phyloP scores from a whole-genome alignment of 2,113 vertebrate species.

The Anolis sagrei region DNA sequence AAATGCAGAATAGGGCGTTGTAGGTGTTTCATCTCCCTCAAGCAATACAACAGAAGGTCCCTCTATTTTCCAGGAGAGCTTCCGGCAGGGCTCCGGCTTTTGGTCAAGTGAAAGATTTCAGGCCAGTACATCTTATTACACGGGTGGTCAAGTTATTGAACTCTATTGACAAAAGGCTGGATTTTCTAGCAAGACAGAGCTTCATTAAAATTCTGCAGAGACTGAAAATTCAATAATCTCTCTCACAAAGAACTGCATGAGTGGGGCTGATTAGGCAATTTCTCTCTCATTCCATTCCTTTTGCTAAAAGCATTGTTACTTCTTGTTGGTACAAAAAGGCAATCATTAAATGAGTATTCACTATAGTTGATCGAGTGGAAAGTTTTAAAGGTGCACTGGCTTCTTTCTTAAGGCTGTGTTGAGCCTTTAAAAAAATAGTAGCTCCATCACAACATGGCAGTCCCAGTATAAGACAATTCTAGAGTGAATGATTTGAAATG shows the following conservation, averaged over 20 bases:
- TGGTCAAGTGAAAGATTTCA: conserved; percentile 80
- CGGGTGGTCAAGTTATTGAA: conserved; percentile 90
- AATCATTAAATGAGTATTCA: conserved; percentile 83
- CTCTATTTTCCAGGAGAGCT: conserved; percentile 60
- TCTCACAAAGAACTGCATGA: conserved; percentile 83
- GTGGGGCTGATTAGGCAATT: conserved; percentile 87
- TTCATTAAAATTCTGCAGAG: conserved; percentile 92
- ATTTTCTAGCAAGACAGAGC: conserved; percentile 83
- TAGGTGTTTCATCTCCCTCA: background rate
- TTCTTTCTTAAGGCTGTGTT: conserved; percentile 77
- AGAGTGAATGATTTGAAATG: conserved; percentile 61
- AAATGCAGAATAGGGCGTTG: conserved; percentile 11
- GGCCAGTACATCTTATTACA: conserved; percentile 87
- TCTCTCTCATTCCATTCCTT: conserved; percentile 83
- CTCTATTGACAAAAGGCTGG: conserved; percentile 82
- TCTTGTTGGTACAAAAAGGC: conserved; percentile 84
- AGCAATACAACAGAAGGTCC: conserved; percentile 44
- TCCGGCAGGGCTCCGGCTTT: conserved; percentile 60
- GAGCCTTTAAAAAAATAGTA: conserved; percentile 66
- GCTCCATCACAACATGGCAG: conserved; percentile 34
- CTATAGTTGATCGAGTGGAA: conserved; percentile 82
- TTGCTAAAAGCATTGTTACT: conserved; percentile 83
- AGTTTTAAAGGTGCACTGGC: conserved; percentile 78
- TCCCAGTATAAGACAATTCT: conserved; percentile 46
- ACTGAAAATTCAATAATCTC: conserved; percentile 91